phyloP scores from a whole-genome alignment of 2,888 invertebrate species.

The Periphyllus acericola region DNA sequence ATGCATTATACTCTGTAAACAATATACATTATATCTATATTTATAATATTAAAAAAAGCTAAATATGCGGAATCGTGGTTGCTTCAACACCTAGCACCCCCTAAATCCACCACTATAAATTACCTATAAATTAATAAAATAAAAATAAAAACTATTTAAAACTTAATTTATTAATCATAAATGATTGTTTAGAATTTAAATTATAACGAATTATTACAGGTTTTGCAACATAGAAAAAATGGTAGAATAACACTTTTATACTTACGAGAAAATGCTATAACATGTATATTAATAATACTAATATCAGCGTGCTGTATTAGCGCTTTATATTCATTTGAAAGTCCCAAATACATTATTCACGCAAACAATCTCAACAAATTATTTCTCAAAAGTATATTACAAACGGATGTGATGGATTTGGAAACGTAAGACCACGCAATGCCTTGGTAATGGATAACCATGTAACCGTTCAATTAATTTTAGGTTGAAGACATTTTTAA shows the following conservation, averaged over 20 bases:
- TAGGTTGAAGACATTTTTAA: conserved; percentile 34
- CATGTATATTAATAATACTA: conserved; percentile 8
- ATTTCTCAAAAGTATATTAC: conserved; percentile 14
- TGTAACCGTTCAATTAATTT: not conserved
- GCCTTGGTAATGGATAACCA: not conserved
- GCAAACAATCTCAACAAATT: conserved; percentile 1
- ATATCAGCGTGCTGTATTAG: conserved; percentile 13
- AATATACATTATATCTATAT: too few relatives aligned
- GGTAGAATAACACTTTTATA: too few relatives aligned
- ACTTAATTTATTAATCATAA: not conserved
- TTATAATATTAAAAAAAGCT: too few relatives aligned
- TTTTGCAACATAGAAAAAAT: not conserved
- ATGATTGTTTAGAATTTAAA: not conserved
- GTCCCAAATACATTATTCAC: not conserved
- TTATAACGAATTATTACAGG: not conserved
- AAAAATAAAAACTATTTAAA: not conserved
- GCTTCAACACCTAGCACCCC: too few relatives aligned
- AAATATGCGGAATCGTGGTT: too few relatives aligned
- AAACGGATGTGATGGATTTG: conserved; percentile 8
- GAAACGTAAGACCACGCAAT: conserved; percentile 20
- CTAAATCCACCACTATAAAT: too few relatives aligned
- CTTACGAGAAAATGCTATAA: not conserved
- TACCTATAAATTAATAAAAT: too few relatives aligned
- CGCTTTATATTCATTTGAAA: conserved; percentile 5
- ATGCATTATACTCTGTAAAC: too few relatives aligned